Base-by-base conservation (phyloP, 2,888 invertebrate species). In the Euproctis similis region DNA sequence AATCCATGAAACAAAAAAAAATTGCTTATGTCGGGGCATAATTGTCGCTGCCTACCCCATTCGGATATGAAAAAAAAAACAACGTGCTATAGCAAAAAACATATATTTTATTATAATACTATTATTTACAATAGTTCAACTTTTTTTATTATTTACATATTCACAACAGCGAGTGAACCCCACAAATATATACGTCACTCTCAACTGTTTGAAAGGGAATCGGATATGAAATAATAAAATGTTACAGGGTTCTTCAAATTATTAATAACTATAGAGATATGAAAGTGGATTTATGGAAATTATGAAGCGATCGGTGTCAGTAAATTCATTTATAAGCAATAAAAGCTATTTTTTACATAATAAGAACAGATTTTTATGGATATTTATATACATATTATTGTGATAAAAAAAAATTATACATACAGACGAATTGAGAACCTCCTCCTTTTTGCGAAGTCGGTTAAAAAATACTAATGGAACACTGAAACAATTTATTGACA, bases 131-230 rank as follows among this genome's bases (percentile, higher is more conserved):
- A 84, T 80, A 78, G 66, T 77, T 78, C 69, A 82, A 84, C 81
- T 78, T 81, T 82, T n/a, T n/a, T n/a, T n/a, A n/a, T n/a, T 82
- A 82, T 84, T 81, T 84, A 82, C 82, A 82, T 81, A 80, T 82
- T 71, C 81, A 84, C 81, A 84, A 76, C 80, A 81, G 81, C 59
- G 63, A 71, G 68, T 72, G 75, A 66, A 65, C 61, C 49, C 67
- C 57, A 55, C 54, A 41, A 44, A 39, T 38, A n/a, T n/a, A n/a
- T 72, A 76, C 75, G 77, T 76, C 73, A 72, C 74, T 72, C 68
- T 61, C 64, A 52, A 73, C 81, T 80, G 81, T 80, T 62, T 42
- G 39, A 60, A 59, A 55, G 59, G 64, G 59, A 73, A 70, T 70
- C 60, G 61, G n/a, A n/a, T n/a, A 50, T 64, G 54, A 59, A 65